Conservation (phyloP, 2,113 vertebrate genomes). For the Muntiacus reevesi region DNA sequence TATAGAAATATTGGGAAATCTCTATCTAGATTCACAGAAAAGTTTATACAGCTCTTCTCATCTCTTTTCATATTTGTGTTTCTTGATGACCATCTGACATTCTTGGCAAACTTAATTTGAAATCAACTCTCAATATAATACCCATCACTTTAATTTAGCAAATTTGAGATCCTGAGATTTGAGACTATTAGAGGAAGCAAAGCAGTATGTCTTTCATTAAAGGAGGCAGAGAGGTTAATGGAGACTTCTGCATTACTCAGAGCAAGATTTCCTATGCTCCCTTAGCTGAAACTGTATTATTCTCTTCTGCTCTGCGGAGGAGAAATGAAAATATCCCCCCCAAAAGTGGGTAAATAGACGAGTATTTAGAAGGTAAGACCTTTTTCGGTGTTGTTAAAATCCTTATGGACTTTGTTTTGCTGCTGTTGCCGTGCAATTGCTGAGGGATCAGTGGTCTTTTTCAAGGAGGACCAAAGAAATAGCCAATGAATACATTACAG, state of each 20-base stretch:
- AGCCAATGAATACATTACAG: not conserved
- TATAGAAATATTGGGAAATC: not conserved
- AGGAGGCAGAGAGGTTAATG: conserved; percentile 69
- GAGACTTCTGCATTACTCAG: conserved; percentile 59
- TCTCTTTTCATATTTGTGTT: conserved; percentile 25
- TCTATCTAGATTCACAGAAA: not conserved
- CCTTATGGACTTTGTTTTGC: not conserved
- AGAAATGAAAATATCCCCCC: not conserved
- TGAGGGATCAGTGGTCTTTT: not conserved
- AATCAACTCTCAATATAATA: conserved; percentile 67
- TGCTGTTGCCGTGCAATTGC: not conserved
- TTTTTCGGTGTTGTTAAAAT: not conserved
- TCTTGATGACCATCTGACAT: conserved; percentile 58
- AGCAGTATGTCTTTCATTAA: conserved; percentile 73
- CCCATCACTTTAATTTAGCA: conserved; percentile 62
- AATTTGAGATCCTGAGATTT: conserved; percentile 70
- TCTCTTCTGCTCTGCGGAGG: conserved; percentile 28
- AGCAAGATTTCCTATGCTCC: conserved; percentile 30
- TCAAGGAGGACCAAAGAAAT: conserved; percentile 27
- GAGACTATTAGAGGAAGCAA: conserved; percentile 68
- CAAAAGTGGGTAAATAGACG: not conserved
- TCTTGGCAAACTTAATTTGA: conserved; percentile 64
- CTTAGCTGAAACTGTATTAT: not conserved
- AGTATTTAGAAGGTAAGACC: not conserved
- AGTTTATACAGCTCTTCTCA: conserved; percentile 20